A percentile compares a stretch with the other conserved stretches of the same genome.
These are phyloP conservation scores for Calliphora vicina DNA, from an alignment of 1,140 invertebrate genomes.

Conservation along the genomic window DNA sequence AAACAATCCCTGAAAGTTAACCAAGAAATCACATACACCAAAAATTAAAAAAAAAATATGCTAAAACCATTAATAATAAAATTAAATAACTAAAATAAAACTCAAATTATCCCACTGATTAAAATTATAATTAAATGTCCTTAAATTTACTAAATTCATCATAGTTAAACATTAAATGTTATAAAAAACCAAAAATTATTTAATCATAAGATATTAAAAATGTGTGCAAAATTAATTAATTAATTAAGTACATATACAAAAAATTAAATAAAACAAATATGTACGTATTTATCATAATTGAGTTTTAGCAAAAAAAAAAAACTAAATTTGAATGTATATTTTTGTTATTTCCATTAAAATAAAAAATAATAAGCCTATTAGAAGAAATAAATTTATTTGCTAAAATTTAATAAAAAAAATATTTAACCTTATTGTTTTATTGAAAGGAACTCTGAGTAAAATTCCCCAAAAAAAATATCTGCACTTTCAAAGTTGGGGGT, in stretches of 20 bases:
- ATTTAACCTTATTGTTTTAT: neutral
- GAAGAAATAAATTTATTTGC: constrained; percentile 28
- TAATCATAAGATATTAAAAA: too few species aligned
- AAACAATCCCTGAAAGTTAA: constrained; percentile 19
- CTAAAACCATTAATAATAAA: neutral
- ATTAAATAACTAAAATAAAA: neutral
- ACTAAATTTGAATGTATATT: constrained; percentile 24
- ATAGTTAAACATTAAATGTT: constrained; percentile 21
- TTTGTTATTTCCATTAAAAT: constrained; percentile 18
- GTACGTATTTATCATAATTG: neutral
- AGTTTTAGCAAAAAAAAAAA: neutral
- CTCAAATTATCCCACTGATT: constrained; percentile 27
- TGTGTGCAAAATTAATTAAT: neutral
- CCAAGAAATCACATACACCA: constrained; percentile 21
- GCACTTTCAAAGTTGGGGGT: too few species aligned
- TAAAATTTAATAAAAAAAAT: neutral
- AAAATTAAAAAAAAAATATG: neutral
- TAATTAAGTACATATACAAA: too few species aligned
- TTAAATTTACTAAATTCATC: neutral
- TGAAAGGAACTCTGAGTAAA: too few species aligned
- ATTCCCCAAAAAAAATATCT: too few species aligned
- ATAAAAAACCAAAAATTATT: neutral
- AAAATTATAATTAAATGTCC: constrained; percentile 18
- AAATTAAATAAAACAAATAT: neutral
- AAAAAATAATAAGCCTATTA: constrained; percentile 7